phyloP scores from a whole-genome alignment of 1,140 invertebrate genomes.

The Drosophila sturtevanti region DNA sequence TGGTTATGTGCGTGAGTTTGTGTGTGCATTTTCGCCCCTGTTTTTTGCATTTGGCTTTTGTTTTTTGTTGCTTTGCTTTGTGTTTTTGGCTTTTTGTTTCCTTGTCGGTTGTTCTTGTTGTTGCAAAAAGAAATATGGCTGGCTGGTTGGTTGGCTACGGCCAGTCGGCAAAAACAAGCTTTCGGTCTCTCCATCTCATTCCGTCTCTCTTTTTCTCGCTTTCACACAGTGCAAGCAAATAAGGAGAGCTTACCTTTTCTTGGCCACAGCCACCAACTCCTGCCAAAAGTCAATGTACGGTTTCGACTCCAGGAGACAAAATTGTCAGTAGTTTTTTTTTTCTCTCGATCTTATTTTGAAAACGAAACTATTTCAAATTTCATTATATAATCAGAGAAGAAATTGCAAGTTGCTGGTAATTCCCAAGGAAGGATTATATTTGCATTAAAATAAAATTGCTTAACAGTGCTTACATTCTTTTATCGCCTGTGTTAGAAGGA shows the following conservation, averaged over 20 bases:
- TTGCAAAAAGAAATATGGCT: constrained; percentile 63
- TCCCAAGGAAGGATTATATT: neutral
- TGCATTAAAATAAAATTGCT: too few species aligned
- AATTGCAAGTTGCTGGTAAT: too few species aligned
- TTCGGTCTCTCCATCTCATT: neutral
- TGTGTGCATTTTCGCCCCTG: constrained; percentile 41
- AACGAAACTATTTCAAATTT: too few species aligned
- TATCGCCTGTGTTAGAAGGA: constrained; percentile 30
- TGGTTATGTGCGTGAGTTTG: constrained; percentile 20
- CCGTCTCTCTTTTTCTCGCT: constrained; percentile 7
- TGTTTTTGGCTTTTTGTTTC: constrained; percentile 45
- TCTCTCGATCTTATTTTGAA: too few species aligned
- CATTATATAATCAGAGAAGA: too few species aligned
- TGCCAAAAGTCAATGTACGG: constrained; percentile 50
- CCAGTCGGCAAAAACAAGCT: constrained; percentile 45
- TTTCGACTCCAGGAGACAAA: constrained; percentile 48
- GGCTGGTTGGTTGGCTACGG: constrained; percentile 16
- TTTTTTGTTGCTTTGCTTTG: constrained; percentile 29
- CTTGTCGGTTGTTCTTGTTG: constrained; percentile 7
- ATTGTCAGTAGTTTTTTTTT: constrained; percentile 19
- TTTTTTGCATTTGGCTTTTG: constrained; percentile 23
- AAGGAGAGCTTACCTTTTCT: neutral
- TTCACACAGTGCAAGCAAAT: neutral
- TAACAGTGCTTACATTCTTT: too few species aligned
- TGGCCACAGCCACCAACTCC: constrained; percentile 6